These are phyloP conservation scores for Liodrosophila aerea DNA, from an alignment of 2,888 invertebrate species.

Conservation along the genomic window DNA sequence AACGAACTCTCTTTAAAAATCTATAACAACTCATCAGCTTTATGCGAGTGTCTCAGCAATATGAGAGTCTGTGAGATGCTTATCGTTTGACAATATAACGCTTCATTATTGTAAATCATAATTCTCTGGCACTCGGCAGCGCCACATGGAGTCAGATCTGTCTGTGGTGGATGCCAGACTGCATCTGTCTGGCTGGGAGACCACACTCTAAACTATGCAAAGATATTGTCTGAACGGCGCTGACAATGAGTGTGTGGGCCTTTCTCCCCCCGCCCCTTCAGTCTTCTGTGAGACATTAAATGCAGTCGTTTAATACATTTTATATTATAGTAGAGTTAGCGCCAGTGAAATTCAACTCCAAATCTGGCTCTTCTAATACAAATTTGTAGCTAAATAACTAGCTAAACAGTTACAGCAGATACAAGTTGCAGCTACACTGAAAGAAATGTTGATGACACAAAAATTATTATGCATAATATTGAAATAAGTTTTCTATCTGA, in stretches of 20 bases:
- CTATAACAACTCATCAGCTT: constrained; percentile 76
- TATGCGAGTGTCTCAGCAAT: constrained; percentile 50
- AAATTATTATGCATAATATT: too few relatives aligned
- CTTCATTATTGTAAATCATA: constrained; percentile 76
- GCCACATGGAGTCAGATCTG: constrained; percentile 53
- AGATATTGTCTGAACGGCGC: constrained; percentile 59
- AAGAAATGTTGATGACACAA: not conserved
- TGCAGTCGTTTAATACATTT: constrained; percentile 68
- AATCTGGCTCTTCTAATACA: constrained; percentile 9
- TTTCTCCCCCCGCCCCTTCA: constrained; percentile 25
- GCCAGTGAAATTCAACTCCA: constrained; percentile 40
- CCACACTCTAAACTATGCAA: constrained; percentile 73
- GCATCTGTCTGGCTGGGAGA: constrained; percentile 31
- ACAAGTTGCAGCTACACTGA: constrained; percentile 9
- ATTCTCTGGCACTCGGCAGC: constrained; percentile 54
- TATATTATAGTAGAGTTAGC: constrained; percentile 52
- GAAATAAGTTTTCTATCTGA: not conserved
- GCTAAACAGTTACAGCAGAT: constrained; percentile 22
- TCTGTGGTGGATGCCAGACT: not conserved
- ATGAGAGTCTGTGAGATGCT: constrained; percentile 45
- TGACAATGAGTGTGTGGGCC: constrained; percentile 74
- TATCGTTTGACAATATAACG: constrained; percentile 69
- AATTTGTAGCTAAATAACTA: not conserved
- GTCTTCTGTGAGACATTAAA: constrained; percentile 62
- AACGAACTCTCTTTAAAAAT: constrained; percentile 68